Evolutionary conservation across 2,888 invertebrate species (phyloP).

Genomic region (Drosophila kokeensis): DNA sequence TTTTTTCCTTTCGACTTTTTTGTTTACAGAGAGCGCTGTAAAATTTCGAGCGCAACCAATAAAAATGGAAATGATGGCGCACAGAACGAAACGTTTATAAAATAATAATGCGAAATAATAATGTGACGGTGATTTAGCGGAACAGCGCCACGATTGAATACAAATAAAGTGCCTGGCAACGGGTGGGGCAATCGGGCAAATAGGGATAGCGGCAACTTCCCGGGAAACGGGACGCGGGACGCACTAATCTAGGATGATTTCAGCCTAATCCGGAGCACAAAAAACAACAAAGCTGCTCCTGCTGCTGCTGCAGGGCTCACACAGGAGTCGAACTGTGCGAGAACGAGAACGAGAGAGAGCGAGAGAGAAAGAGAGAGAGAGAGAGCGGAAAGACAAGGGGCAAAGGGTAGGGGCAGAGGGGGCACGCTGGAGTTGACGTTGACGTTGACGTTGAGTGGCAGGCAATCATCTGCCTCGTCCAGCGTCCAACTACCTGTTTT

Average conservation of each 20-base stretch:
- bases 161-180: slow-evolving; percentile 75
- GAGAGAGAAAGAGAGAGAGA: slow-evolving; percentile 16
- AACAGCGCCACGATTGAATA: slow-evolving; percentile 83
- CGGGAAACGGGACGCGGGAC: slow-evolving; percentile 57
- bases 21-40: slow-evolving; percentile 61
- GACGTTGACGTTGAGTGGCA: slow-evolving; percentile 64
- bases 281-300: slow-evolving; percentile 42
- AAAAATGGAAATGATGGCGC: slow-evolving; percentile 82
- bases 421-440: slow-evolving; percentile 37
- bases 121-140: slow-evolving; percentile 83
- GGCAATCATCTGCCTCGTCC: slow-evolving; percentile 69
- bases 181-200: slow-evolving; percentile 7
- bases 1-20: slow-evolving; percentile 25
- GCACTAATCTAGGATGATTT: slow-evolving; percentile 82
- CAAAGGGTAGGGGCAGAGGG: background rate
- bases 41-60: slow-evolving; percentile 79
- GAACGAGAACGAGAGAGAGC: slow-evolving; percentile 2
- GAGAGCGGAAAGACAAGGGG: background rate
- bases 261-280: slow-evolving; percentile 80
- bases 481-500: slow-evolving; percentile 80
- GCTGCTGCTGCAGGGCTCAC: background rate
- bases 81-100: slow-evolving; percentile 80
- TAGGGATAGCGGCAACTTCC: slow-evolving; percentile 11
- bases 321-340: slow-evolving; percentile 6
- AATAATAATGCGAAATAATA: slow-evolving; percentile 83